A percentile compares a stretch with the other conserved stretches of the same genome.
These are phyloP conservation scores for Drosophila funebris DNA, from an alignment of 1,140 invertebrate genomes.

Conservation along the genomic window DNA sequence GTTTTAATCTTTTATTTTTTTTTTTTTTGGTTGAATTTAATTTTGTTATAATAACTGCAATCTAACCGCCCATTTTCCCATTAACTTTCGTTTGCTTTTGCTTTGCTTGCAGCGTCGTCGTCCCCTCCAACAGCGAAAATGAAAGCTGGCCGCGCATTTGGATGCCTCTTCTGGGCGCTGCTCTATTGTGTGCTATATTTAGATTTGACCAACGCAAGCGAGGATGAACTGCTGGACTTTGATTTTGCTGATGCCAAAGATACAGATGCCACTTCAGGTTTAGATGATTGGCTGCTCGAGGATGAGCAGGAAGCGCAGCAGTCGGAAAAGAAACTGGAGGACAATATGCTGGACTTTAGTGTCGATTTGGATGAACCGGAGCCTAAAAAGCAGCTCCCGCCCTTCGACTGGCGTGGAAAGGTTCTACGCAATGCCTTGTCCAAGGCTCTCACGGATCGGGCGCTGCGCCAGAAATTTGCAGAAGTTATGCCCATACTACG, in stretches of 20 bases:
- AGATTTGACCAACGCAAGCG: constrained; percentile 57
- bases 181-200: constrained; percentile 75
- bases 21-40: constrained; percentile 48
- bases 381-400: constrained; percentile 58
- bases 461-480: constrained; percentile 84
- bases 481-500: constrained; percentile 87
- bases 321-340: constrained; percentile 55
- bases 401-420: constrained; percentile 82
- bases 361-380: constrained; percentile 70
- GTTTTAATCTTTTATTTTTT: constrained; percentile 25
- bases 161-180: constrained; percentile 72
- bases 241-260: constrained; percentile 68
- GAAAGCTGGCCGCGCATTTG: constrained; percentile 63
- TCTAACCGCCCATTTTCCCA: constrained; percentile 59
- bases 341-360: constrained; percentile 72
- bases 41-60: constrained; percentile 60
- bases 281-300: constrained; percentile 63
- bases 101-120: constrained; percentile 42
- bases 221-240: constrained; percentile 74
- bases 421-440: constrained; percentile 79
- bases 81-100: constrained; percentile 70
- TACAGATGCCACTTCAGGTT: neutral
- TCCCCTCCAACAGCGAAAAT: constrained; percentile 58
- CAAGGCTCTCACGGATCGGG: constrained; percentile 68
- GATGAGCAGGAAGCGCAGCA: constrained; percentile 42